phyloP scores from a whole-genome alignment of 2,113 vertebrate species.

The Scatophagus argus region DNA sequence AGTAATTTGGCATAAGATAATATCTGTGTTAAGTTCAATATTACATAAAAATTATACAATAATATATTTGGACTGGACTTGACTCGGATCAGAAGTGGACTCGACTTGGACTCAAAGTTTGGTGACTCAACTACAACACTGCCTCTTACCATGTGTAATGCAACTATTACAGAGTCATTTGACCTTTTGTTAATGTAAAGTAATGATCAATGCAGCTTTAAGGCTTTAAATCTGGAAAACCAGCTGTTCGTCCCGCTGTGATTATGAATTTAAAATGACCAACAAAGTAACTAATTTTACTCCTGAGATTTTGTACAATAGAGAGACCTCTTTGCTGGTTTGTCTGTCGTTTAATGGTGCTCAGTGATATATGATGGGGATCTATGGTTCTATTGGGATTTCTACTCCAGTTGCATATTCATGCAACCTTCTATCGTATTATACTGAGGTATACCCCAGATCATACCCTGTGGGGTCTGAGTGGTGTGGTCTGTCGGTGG shows the following conservation, averaged over 20 bases:
- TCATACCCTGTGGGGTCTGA: constrained; percentile 72
- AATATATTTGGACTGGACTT: too few relatives aligned
- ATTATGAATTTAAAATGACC: not conserved
- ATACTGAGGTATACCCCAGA: not conserved
- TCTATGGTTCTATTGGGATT: not conserved
- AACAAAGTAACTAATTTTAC: not conserved
- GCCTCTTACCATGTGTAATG: too few relatives aligned
- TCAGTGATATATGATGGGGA: not conserved
- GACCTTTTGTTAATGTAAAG: too few relatives aligned
- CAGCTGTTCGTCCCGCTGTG: too few relatives aligned
- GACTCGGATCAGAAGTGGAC: too few relatives aligned
- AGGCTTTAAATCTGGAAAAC: not conserved
- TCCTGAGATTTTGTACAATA: not conserved
- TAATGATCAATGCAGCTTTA: not conserved
- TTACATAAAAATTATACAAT: too few relatives aligned
- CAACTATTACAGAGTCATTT: not conserved
- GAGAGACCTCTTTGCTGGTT: not conserved
- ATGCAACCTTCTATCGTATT: not conserved
- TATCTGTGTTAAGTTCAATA: too few relatives aligned
- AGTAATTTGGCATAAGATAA: too few relatives aligned
- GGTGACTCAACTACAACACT: too few relatives aligned
- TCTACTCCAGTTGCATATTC: not conserved
- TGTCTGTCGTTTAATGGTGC: not conserved
- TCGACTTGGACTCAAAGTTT: too few relatives aligned
- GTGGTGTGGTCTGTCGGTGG: constrained; percentile 77